A percentile compares a stretch with the other conserved stretches of the same genome.
These are phyloP conservation scores for Troides aeacus DNA, from an alignment of 2,888 invertebrate genomes.

Conservation along the genomic window DNA sequence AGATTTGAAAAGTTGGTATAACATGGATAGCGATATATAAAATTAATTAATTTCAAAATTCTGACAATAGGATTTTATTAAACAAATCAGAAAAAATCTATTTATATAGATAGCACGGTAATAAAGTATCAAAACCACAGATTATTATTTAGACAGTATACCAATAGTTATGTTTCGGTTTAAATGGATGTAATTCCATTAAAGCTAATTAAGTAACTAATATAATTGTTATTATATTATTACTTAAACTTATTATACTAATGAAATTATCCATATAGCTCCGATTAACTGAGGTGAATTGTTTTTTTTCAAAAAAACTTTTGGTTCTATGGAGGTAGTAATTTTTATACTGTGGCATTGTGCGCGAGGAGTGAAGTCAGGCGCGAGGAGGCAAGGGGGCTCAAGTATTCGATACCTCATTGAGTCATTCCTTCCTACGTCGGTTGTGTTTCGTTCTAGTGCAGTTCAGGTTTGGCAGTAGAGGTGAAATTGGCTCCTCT, in stretches of 20 bases:
- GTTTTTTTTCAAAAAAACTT: not conserved
- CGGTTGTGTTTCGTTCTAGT: conserved; percentile 31
- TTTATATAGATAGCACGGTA: conserved; percentile 23
- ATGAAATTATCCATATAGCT: too few species aligned
- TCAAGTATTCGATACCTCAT: conserved; percentile 51
- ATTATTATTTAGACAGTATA: conserved; percentile 38
- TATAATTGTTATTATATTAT: too few species aligned
- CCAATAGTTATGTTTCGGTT: not conserved
- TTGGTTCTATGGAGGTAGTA: conserved; percentile 9
- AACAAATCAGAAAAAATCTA: too few species aligned
- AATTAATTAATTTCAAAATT: too few species aligned
- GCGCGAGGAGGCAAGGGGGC: conserved; percentile 31
- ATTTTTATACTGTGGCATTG: conserved; percentile 51
- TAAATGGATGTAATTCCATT: too few species aligned
- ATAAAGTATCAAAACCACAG: conserved; percentile 55
- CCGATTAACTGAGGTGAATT: too few species aligned
- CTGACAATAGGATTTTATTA: too few species aligned
- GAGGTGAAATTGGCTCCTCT: conserved; percentile 66
- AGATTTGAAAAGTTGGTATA: too few species aligned
- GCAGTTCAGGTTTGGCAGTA: conserved; percentile 66
- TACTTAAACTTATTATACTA: too few species aligned
- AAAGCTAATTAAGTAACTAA: too few species aligned
- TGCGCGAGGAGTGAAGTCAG: conserved; percentile 39
- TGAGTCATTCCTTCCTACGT: conserved; percentile 38
- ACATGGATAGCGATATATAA: too few species aligned